Conservation (phyloP, 2,113 vertebrate genomes). For the Corydoras maculifer region DNA sequence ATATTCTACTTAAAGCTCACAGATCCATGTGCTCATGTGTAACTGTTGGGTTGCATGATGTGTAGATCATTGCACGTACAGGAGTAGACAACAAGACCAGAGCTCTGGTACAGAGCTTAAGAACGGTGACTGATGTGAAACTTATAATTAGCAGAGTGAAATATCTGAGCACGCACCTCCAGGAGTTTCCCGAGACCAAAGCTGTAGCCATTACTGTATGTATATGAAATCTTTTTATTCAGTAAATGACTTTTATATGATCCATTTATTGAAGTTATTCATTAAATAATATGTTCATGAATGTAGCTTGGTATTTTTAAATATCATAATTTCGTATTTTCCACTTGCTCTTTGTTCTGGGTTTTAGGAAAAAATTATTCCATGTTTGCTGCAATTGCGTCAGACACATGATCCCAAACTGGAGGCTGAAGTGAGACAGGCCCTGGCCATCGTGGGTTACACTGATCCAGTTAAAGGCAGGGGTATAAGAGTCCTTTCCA, state of each 20-base stretch:
- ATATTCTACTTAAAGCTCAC: not conserved
- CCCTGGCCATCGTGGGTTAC: slow-evolving; percentile 85
- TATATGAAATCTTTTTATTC: not conserved
- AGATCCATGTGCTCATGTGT: not conserved
- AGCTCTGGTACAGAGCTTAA: slow-evolving; percentile 81
- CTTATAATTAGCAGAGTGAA: slow-evolving; percentile 83
- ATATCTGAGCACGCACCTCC: slow-evolving; percentile 84
- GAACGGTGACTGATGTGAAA: slow-evolving; percentile 74
- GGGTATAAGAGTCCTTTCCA: slow-evolving; percentile 83
- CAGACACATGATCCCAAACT: slow-evolving; percentile 77
- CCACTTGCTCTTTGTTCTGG: slow-evolving; percentile 13
- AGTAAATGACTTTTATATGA: too few species aligned
- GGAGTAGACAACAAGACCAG: slow-evolving; percentile 91
- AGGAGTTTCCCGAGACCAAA: slow-evolving; percentile 91
- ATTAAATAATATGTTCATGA: not conserved
- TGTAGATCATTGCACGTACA: slow-evolving; percentile 90
- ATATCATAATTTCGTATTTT: not conserved
- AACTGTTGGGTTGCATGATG: slow-evolving; percentile 34
- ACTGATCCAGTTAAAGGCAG: slow-evolving; percentile 83
- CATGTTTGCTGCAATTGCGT: slow-evolving; percentile 78
- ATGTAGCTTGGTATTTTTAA: not conserved
- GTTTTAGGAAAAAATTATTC: slow-evolving; percentile 75
- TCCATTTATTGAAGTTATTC: not conserved
- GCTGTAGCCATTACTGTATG: slow-evolving; percentile 62
- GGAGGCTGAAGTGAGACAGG: slow-evolving; percentile 84